Evolutionary conservation across 2,888 invertebrate species (phyloP), one percentile per base, ranked within the genome.

Genomic region (Platycheirus rosarum): DNA sequence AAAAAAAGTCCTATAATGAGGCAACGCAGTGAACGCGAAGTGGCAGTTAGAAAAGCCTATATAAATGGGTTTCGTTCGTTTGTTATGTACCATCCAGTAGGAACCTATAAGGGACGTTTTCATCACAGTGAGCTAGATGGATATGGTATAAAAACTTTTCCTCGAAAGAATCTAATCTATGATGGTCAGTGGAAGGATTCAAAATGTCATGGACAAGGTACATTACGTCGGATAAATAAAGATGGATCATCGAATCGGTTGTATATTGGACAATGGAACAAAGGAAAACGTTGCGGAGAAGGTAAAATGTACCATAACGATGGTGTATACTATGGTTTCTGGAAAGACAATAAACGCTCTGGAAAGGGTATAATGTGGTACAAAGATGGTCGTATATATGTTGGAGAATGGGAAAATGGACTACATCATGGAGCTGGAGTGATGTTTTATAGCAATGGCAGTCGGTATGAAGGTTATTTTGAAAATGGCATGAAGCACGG

Each of bases 311-410:
- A 88, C 74, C 89, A 87, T 75, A 35, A 85, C 0, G 86, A 89
- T 70, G 88, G 89, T 1, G 86, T 88, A 2, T 90, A 89, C 70
- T 89, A 87, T 51, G 90, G 89, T 6, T 84, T 86, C 26, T 90
- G 90, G 90, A 65, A 84, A 32, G 63, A 85, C 1, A 88, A 88
- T 85, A 86, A 89, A 13, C 87, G 88, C 0, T 86, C 87, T 69
- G 90, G 90, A 1, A 71, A 88, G 26, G 90, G 90, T 23, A 88
- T 90, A 23, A 88, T 87, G 85, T 90, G 90, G 90, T 88, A 87
- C 74, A 85, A 74, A 2, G 86, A 89, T 85, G 88, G 87, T 0
- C 62, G 85, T 7, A 85, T 89, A 37, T 91, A 89, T 85, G 40
- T 91, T 60, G 90, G 90, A 2, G 87, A 90, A 85, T 90, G 90